Percentiles rank a stretch among this genome's conserved stretches.
These are phyloP conservation scores for Lordiphosa collinella DNA, from an alignment of 1,140 invertebrate species.

Conservation along the genomic window DNA sequence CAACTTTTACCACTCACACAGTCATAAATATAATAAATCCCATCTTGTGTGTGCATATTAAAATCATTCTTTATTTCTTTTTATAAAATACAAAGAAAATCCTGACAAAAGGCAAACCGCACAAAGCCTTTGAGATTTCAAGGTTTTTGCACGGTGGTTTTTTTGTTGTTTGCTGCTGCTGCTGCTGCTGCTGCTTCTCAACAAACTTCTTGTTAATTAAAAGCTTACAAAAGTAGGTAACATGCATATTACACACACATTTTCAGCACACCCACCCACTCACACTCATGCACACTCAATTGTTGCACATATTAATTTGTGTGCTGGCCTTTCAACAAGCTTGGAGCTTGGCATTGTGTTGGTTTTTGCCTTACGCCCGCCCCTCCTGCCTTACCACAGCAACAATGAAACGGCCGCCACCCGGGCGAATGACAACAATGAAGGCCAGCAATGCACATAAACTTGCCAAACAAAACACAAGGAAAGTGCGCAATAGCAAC, in stretches of 20 bases:
- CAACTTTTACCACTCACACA: too few species aligned
- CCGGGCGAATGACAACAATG: conserved; percentile 65
- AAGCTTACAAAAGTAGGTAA: conserved; percentile 74
- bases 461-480: conserved; percentile 57
- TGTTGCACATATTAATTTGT: conserved; percentile 72
- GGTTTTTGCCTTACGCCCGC: conserved; percentile 6
- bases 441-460: conserved; percentile 69
- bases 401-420: conserved; percentile 52
- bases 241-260: conserved; percentile 57
- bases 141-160: conserved; percentile 36
- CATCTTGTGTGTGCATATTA: not conserved
- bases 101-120: conserved; percentile 23
- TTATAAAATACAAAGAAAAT: conserved; percentile 9
- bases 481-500: conserved; percentile 46
- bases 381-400: conserved; percentile 32
- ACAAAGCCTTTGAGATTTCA: conserved; percentile 49
- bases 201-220: conserved; percentile 66
- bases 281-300: conserved; percentile 46
- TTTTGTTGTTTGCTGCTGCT: conserved; percentile 30
- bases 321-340: conserved; percentile 30
- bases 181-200: conserved; percentile 26
- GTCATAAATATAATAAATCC: not conserved
- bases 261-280: conserved; percentile 4
- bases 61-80: not conserved
- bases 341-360: conserved; percentile 21